phyloP scores from a whole-genome alignment of 2,113 vertebrate species.

The Corydoras maculifer region DNA sequence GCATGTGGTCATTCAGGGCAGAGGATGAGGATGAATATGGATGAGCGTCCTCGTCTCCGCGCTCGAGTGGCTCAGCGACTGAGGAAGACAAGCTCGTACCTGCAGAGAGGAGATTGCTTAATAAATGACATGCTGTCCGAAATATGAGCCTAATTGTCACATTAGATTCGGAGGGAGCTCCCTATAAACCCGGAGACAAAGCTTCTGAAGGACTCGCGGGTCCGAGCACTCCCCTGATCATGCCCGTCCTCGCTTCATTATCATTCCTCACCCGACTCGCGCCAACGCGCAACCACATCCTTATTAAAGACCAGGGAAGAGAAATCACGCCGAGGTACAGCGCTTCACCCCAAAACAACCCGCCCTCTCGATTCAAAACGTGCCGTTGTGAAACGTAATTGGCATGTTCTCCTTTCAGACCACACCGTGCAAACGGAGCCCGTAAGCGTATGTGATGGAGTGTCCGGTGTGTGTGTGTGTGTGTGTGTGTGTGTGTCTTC shows the following conservation, averaged over 20 bases:
- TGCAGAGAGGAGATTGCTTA: slow-evolving; percentile 21
- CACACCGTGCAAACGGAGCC: too few species aligned
- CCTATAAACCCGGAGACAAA: slow-evolving; percentile 15
- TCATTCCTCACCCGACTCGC: neutral
- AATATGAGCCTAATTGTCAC: slow-evolving; percentile 22
- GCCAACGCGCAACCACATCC: neutral
- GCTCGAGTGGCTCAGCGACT: slow-evolving; percentile 32
- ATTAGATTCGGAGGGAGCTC: slow-evolving; percentile 31
- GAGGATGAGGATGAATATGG: slow-evolving; percentile 33
- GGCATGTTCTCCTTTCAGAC: too few species aligned
- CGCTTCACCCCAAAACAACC: too few species aligned
- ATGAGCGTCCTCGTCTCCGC: slow-evolving; percentile 28
- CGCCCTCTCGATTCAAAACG: too few species aligned
- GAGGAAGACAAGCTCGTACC: slow-evolving; percentile 36
- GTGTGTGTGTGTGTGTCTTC: too few species aligned
- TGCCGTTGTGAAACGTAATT: too few species aligned
- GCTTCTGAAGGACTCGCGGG: neutral
- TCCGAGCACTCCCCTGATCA: neutral
- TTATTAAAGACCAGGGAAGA: too few species aligned
- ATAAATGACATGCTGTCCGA: slow-evolving; percentile 35
- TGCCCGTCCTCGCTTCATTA: neutral
- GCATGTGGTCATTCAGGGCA: slow-evolving; percentile 31
- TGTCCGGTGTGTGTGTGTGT: too few species aligned
- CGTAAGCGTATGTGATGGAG: too few species aligned
- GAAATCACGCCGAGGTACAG: too few species aligned